These are phyloP conservation scores for Nanorana parkeri DNA, from an alignment of 2,113 vertebrate genomes.

Conservation along the genomic window DNA sequence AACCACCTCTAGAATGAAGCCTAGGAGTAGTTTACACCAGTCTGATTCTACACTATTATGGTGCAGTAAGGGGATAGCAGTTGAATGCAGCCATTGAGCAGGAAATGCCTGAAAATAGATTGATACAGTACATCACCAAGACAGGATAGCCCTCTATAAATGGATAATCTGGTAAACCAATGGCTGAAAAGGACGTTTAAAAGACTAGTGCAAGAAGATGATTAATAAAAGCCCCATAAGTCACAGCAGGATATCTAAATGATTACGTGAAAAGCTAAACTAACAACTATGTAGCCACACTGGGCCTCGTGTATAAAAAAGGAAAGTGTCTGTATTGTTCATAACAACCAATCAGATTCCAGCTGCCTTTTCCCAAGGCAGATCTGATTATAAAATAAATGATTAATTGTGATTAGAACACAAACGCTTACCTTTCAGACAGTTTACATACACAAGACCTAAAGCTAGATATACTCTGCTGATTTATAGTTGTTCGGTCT, in stretches of 20 bases:
- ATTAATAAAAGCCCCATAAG: not conserved
- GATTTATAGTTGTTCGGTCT: too few relatives aligned
- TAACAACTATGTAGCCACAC: too few relatives aligned
- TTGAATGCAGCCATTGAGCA: not conserved
- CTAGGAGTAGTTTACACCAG: not conserved
- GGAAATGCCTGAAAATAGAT: not conserved
- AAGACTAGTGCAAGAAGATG: not conserved
- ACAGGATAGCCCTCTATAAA: slow-evolving; percentile 28
- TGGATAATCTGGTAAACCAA: not conserved
- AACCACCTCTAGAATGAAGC: not conserved
- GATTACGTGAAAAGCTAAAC: not conserved
- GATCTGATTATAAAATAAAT: too few relatives aligned
- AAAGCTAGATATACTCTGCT: too few relatives aligned
- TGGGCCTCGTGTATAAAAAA: too few relatives aligned
- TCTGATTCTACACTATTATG: not conserved
- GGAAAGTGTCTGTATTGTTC: too few relatives aligned
- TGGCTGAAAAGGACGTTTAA: not conserved
- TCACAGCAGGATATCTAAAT: not conserved
- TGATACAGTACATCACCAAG: not conserved
- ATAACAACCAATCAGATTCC: too few relatives aligned
- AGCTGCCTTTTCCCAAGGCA: too few relatives aligned
- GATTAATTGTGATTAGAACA: too few relatives aligned
- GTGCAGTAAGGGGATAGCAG: not conserved
- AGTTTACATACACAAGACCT: too few relatives aligned
- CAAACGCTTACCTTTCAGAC: too few relatives aligned